Conservation (phyloP, 2,113 vertebrate genomes). For the Vanacampus margaritifer region DNA sequence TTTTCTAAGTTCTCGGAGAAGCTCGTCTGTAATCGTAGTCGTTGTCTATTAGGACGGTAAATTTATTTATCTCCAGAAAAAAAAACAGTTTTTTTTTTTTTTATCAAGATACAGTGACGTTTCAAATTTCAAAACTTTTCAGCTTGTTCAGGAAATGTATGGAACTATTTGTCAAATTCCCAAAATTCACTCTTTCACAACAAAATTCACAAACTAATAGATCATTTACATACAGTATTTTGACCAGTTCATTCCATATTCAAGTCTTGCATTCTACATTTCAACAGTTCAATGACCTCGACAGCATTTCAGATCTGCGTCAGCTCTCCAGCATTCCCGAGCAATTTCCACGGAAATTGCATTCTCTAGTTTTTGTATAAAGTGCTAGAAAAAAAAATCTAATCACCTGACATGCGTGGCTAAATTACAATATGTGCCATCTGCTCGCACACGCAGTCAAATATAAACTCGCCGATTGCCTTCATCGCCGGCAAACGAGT, state of each 20-base stretch:
- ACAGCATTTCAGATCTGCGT: background rate
- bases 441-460: constrained; percentile 1
- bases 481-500: constrained; percentile 4
- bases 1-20: background rate
- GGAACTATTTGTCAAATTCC: no score
- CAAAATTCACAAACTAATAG: background rate
- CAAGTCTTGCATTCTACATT: background rate
- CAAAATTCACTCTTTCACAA: no score
- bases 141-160: background rate
- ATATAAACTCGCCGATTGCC: constrained; percentile 7
- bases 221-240: background rate
- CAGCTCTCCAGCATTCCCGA: background rate
- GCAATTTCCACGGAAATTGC: background rate
- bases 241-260: background rate
- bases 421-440: constrained; percentile 7
- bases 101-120: background rate
- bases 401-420: constrained; percentile 1
- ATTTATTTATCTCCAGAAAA: background rate
- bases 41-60: background rate
- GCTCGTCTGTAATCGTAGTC: no score
- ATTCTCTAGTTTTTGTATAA: background rate
- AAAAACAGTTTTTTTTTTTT: no score
- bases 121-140: background rate
- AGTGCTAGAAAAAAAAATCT: background rate
- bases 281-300: background rate